A percentile compares a stretch with the other conserved stretches of the same genome.
Evolutionary conservation across 2,888 invertebrate species (phyloP).

Genomic region (Phlogophora meticulosa): DNA sequence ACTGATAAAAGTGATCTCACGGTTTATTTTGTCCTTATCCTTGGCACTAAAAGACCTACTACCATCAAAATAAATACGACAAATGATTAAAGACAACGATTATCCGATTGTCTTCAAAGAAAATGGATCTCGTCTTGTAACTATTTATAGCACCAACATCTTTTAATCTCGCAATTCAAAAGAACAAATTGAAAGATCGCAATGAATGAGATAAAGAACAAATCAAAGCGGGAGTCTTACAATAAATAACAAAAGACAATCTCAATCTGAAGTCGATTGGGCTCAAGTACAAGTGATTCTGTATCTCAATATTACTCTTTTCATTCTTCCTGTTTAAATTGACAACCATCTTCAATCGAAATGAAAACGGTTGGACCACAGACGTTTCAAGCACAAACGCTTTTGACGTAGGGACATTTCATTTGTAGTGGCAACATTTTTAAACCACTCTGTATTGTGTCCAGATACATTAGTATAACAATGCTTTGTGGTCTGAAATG

Average conservation of each 20-base stretch:
- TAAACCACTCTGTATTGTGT: conserved; percentile 6
- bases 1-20: too few species aligned
- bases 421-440: conserved; percentile 31
- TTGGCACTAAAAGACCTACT: neutral
- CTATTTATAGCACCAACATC: conserved; percentile 37
- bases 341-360: conserved; percentile 39
- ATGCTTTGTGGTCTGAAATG: neutral
- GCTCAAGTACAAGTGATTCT: conserved; percentile 60
- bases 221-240: conserved; percentile 54
- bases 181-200: conserved; percentile 53
- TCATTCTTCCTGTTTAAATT: conserved; percentile 46
- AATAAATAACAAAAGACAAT: conserved; percentile 64
- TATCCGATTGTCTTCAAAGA: conserved; percentile 19
- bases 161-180: conserved; percentile 48
- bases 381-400: conserved; percentile 20
- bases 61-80: neutral
- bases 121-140: conserved; percentile 22
- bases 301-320: conserved; percentile 57
- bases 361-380: conserved; percentile 21
- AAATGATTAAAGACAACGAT: conserved; percentile 15
- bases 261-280: conserved; percentile 59
- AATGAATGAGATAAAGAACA: conserved; percentile 50
- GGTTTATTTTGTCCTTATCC: too few species aligned
- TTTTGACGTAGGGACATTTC: conserved; percentile 28
- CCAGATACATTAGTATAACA: neutral